phyloP scores from a whole-genome alignment of 2,113 vertebrate genomes.

The Colossoma macropomum region DNA sequence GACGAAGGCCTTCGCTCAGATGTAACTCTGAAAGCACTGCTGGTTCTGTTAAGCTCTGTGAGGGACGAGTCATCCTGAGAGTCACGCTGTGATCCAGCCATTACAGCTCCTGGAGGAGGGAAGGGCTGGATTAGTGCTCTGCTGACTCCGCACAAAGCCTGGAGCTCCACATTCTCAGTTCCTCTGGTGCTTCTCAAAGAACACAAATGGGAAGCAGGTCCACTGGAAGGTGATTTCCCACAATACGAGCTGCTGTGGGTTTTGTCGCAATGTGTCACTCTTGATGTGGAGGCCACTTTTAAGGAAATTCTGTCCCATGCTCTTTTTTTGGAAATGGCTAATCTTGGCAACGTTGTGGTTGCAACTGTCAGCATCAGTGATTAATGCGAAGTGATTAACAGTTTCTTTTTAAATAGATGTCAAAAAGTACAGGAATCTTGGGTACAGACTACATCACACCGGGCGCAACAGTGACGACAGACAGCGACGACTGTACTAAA shows the following conservation, averaged over 20 bases:
- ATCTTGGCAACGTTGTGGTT: too few species aligned
- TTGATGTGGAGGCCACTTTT: too few species aligned
- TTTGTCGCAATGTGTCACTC: too few species aligned
- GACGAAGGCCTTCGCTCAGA: not conserved
- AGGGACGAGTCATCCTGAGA: conserved; percentile 18
- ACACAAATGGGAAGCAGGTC: not conserved
- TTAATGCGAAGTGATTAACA: too few species aligned
- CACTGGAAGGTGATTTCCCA: not conserved
- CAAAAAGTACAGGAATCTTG: too few species aligned
- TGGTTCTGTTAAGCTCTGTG: not conserved
- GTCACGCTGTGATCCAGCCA: not conserved
- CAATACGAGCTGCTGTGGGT: not conserved
- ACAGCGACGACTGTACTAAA: too few species aligned
- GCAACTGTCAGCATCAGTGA: too few species aligned
- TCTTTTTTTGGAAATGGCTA: too few species aligned
- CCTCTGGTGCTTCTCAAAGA: not conserved
- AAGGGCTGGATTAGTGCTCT: conserved; percentile 28
- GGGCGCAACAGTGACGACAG: too few species aligned
- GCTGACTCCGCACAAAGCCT: conserved; percentile 38
- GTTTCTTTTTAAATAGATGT: too few species aligned
- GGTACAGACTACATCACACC: too few species aligned
- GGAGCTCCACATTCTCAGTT: not conserved
- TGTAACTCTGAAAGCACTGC: not conserved
- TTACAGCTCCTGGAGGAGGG: not conserved
- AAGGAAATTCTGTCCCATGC: too few species aligned